Evolutionary conservation across 2,797 vertebrate species (phyloP), one percentile per base, ranked within the genome.

Genomic region (Diplodus sargus): DNA sequence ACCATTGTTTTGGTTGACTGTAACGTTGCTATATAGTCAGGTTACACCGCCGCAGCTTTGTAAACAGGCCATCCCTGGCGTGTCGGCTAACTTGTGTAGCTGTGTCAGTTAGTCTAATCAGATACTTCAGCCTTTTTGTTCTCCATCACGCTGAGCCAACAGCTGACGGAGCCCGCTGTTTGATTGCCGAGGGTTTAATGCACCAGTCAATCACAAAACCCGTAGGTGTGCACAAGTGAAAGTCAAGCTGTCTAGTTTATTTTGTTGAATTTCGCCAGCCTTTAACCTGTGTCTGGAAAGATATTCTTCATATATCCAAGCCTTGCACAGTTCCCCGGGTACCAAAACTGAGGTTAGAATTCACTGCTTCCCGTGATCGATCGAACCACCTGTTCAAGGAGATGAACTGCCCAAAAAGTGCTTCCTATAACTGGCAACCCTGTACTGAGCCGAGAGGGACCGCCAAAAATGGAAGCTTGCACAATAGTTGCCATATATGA

Each of bases 51-150:
- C 75, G 79, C 53, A 78, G 78, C 60, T 84, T 83, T 88, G 84
- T 82, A 81, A 91, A 87, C 87, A 83, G 53, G 57, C 70, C 68
- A 17, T 85, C 75, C 79, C 84, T n/a, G 30, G 71, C 65, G 89
- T 65, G 68, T 52, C 54, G 20, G 81, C 84, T 78, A 87, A 89
- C 80, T 75, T 86, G 79, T 83, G 82, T 62, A 78, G 48, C 0
- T 5, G 30, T 85, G 92, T 87, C 88, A 90, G 72, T 87, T 89
- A 87, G 39, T 80, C 76, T 90, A 87, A 91, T 94, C 85, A 87
- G 76, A 83, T 79, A 58, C 61, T 20, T 58, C 49, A 81, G 70
- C 63, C 73, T 73, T 81, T 91, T 87, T 83, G 79, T 85, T 84
- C 77, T 57, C 73, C 61, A 28, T 79, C 77, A 78, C 25, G 43